These are phyloP conservation scores for Rhagonycha lutea DNA, from an alignment of 2,888 invertebrate genomes.

Conservation along the genomic window DNA sequence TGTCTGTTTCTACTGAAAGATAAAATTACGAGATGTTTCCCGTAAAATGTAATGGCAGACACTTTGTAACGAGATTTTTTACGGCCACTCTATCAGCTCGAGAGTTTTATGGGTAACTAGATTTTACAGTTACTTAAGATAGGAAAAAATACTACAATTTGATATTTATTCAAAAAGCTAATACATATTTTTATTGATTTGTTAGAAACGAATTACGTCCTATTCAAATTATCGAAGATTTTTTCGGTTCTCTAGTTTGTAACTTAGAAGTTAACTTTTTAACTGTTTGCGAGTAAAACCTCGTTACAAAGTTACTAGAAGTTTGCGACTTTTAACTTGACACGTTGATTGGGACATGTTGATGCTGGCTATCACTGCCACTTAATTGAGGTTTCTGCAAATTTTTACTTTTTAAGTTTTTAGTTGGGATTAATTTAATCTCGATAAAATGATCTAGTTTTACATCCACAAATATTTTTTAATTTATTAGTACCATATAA, in stretches of 20 bases:
- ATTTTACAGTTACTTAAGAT: conserved; percentile 14
- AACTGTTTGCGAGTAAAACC: not conserved
- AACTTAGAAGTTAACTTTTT: not conserved
- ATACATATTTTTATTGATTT: not conserved
- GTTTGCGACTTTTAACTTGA: not conserved
- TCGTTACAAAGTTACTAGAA: not conserved
- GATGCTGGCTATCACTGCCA: not conserved
- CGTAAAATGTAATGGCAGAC: conserved; percentile 21
- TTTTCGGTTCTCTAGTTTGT: not conserved
- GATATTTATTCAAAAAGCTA: not conserved
- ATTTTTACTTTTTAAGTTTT: not conserved
- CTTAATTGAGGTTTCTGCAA: not conserved
- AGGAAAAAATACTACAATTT: not conserved
- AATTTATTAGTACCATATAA: not conserved
- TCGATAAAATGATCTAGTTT: not conserved
- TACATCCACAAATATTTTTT: not conserved
- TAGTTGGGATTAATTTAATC: not conserved
- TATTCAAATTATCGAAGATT: not conserved
- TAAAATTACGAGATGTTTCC: conserved; percentile 17
- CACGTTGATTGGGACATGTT: not conserved
- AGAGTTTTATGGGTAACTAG: conserved; percentile 16
- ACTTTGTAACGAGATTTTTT: conserved; percentile 26
- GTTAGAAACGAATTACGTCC: not conserved
- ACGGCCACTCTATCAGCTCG: conserved; percentile 17
- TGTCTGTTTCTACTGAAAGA: conserved; percentile 11